Conservation (phyloP, 2,113 vertebrate species). For the Chlorodrepanis virens region DNA sequence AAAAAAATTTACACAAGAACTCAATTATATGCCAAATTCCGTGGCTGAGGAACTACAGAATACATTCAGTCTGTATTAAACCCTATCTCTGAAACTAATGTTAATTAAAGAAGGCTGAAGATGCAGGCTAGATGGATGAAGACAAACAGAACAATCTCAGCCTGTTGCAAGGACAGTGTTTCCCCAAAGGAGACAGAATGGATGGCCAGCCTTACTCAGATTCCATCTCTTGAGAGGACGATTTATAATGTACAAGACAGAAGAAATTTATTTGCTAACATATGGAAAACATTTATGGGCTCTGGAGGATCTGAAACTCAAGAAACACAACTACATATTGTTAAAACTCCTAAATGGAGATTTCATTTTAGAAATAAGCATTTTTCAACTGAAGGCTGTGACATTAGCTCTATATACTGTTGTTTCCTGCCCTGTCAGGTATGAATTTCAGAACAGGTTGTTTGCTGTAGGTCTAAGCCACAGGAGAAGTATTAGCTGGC, state of each 20-base stretch:
- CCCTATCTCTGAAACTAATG: neutral
- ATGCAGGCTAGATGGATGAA: neutral
- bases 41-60: neutral
- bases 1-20: neutral
- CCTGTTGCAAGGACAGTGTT: neutral
- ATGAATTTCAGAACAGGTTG: neutral
- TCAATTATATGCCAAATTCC: neutral
- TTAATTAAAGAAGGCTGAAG: constrained; percentile 44
- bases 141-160: constrained; percentile 42
- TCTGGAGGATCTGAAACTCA: constrained; percentile 47
- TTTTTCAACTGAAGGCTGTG: neutral
- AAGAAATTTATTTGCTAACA: constrained; percentile 64
- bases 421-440: neutral
- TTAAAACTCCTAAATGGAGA: constrained; percentile 23
- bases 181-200: neutral
- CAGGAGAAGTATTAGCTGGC: neutral
- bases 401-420: neutral
- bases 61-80: neutral
- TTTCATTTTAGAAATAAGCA: neutral
- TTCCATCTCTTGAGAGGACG: constrained; percentile 47
- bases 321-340: constrained; percentile 38
- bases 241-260: constrained; percentile 48
- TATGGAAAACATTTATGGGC: constrained; percentile 64
- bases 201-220: constrained; percentile 54
- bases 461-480: neutral